Evolutionary conservation across 2,797 vertebrate species (phyloP).

Genomic region (Poeciliopsis gracilis): DNA sequence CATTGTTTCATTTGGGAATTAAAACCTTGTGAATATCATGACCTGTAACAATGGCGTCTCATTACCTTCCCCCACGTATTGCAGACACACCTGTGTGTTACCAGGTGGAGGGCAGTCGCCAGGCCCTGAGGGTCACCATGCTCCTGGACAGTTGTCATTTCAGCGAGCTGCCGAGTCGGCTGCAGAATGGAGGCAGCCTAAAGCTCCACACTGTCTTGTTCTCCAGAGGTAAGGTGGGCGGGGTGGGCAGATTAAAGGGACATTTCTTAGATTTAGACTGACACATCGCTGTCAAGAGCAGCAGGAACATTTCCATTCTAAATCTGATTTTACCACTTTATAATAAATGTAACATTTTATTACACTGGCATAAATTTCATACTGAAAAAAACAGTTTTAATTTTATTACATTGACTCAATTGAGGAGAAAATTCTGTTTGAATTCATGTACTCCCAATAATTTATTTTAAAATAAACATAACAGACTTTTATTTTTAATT

Average conservation of each 20-base stretch:
- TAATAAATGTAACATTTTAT: background rate
- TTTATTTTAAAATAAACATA: background rate
- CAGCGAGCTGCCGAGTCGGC: slow-evolving; percentile 92
- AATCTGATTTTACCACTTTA: background rate
- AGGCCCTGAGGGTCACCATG: slow-evolving; percentile 91
- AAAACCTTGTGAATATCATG: no score
- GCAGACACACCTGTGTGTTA: slow-evolving; percentile 92
- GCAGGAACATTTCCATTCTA: background rate
- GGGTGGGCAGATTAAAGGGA: background rate
- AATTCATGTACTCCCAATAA: background rate
- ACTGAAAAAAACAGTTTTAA: background rate
- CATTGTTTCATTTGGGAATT: no score
- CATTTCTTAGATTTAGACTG: background rate
- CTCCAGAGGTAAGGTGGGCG: slow-evolving; percentile 85
- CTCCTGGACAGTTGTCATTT: slow-evolving; percentile 96
- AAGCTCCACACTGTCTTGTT: slow-evolving; percentile 94
- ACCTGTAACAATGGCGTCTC: background rate
- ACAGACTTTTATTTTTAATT: background rate
- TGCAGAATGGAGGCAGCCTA: slow-evolving; percentile 92
- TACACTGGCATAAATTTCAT: background rate
- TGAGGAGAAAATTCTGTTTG: background rate
- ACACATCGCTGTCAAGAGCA: background rate
- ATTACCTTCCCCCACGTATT: slow-evolving; percentile 28
- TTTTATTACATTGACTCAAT: background rate
- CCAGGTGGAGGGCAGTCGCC: slow-evolving; percentile 94